Evolutionary conservation across 2,888 invertebrate species (phyloP), one percentile per base, ranked within the genome.

Genomic region (Glaucopsyche alexis): DNA sequence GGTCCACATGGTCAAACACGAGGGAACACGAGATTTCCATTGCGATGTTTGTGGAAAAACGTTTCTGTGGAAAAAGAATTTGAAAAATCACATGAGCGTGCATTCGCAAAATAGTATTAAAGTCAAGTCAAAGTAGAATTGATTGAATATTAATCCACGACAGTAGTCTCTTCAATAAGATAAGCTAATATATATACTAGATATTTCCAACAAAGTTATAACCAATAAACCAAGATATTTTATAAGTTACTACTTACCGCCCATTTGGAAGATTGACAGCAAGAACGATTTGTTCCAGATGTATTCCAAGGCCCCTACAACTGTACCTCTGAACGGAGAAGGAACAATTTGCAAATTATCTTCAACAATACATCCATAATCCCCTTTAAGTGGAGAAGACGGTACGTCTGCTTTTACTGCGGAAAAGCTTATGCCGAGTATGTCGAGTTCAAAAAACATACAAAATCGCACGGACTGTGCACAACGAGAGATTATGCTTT

Each of bases 21-120:
- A 89, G 7, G 92, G 91, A 1, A 93, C 93, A 38, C 87, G 90
- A 7, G 89, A 89, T 29, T 93, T 93, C 74, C 90, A 94, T 72
- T 94, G 94, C 75, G 93, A 94, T 75, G 82, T 94, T 47, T 95
- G 95, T 77, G 91, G 93, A 0, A 93, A 93, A 78, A 93, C 91
- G 81, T 93, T 94, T 76, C 85, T 93, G 0, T 94, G 94, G 80
- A 94, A 94, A 79, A 94, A 94, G 69, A 94, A 94, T 77, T 82
- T 95, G 47, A 90, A 90, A 49, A 91, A 91, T 0, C 95, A 95
- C 79, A 89, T 94, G 78, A 87, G 82, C 2, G 82, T 85, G 5
- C 88, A 89, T 76, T 79, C 80, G 47, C 83, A 83, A 73, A 77
- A 77, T 50, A 50, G 75, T 49, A 14, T n/a, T 60, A 71, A 45